Evolutionary conservation across 2,888 invertebrate genomes (phyloP), one percentile per base, ranked within the genome.

Genomic region (Spisula subtruncata): DNA sequence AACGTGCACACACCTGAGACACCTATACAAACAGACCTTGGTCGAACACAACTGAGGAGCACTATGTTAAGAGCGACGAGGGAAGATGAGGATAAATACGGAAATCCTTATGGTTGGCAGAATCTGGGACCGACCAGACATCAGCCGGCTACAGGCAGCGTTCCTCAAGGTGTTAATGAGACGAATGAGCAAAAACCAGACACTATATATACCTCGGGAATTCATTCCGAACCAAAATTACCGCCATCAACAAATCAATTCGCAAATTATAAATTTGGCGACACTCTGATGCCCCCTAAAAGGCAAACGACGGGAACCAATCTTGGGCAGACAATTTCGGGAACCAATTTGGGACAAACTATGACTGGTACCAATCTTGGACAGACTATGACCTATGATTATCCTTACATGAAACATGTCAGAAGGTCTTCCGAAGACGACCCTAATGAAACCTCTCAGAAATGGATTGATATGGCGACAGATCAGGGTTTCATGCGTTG

Each of bases 221-320:
- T 75, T 16, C 29, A 25, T 32, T 16, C 35, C 0, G 35, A 75
- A 35, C 16, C 35, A 10, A 32, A 32, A 4, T 32, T 35, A 1
- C 32, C 75, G 0, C 25, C 75, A 8, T 18, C 75, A 75, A 75
- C 29, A 16, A 75, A 32, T 32, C 75, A 32, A 32, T 75, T 32
- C 18, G 2, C 14, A 75, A 25, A 75, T 16, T 14, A 35, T 35
- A 75, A 75, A 16, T 75, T 32, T 18, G 75, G 75, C 75, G 75
- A 75, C 75, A 75, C 75, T 32, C 75, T 75, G 5, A 32, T 75
- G 75, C 75, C 75, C 6, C 75, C 75, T 35, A 75, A 75, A 75
- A 32, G 75, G 32, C 75, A 35, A 32, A 5, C 35, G 75, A 32
- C 75, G 16, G 32, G 32, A 35, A 29, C 29, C 41, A 41, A 41